A percentile compares a stretch with the other conserved stretches of the same genome.
Evolutionary conservation across 2,888 invertebrate genomes (phyloP).

Genomic region (Eristalis arbustorum): DNA sequence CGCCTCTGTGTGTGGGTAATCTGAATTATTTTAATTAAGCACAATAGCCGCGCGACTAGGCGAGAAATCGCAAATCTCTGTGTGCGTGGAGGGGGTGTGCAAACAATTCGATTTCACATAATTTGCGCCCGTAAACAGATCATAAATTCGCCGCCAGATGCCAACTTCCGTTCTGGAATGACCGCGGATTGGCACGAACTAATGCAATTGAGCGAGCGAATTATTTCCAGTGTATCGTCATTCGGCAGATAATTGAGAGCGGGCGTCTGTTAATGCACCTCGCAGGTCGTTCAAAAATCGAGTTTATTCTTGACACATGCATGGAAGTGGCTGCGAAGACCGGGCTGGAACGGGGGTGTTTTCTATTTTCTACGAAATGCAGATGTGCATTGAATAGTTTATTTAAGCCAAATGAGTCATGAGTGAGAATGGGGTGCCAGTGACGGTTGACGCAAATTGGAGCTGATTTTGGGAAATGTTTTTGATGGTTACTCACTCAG

Average conservation of each 20-base stretch:
- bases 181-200: conserved; percentile 1
- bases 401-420: too few relatives aligned
- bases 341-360: too few relatives aligned
- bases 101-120: conserved; percentile 15
- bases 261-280: background rate
- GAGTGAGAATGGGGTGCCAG: too few relatives aligned
- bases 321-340: too few relatives aligned
- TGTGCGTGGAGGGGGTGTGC: background rate
- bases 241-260: background rate
- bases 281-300: too few relatives aligned
- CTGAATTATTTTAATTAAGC: background rate
- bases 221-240: background rate
- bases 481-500: too few relatives aligned
- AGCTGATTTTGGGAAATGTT: too few relatives aligned
- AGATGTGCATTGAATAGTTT: too few relatives aligned
- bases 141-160: conserved; percentile 19
- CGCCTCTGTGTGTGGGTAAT: background rate
- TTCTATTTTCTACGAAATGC: too few relatives aligned
- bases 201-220: conserved; percentile 9
- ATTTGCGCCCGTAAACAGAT: conserved; percentile 19
- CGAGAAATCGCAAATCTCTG: background rate
- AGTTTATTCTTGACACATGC: too few relatives aligned
- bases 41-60: background rate
- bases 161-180: conserved; percentile 1
- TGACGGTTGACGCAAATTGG: too few relatives aligned